Evolutionary conservation across 2,113 vertebrate species (phyloP), one percentile per base, ranked within the genome.

Genomic region (Plestiodon gilberti): DNA sequence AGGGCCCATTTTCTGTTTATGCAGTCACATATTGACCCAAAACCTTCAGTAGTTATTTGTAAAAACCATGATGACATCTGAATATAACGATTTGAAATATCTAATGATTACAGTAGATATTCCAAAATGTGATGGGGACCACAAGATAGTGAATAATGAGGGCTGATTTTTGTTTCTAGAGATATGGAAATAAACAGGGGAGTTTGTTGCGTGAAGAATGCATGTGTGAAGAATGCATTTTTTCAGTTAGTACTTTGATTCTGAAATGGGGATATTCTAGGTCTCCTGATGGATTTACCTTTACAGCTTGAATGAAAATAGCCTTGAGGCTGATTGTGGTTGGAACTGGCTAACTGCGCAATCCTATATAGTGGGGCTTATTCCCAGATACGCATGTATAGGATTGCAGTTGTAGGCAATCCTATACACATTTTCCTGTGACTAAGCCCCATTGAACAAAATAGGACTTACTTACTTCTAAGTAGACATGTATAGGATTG

Each of bases 21-120:
- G 15, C 0, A 0, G 3, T 30, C 0, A 0, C 22, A 64, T 43
- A 61, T 18, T 75, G 62, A 14, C 14, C 40, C 14, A 25, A 81
- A 80, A 11, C 43, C 13, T 89, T 30, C 0, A 40, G 11, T 67
- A 77, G 84, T 28, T 79, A 18, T 1, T 48, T 52, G 22, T 40
- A 33, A 40, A 67, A 59, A 33, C 15, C 22, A 28, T n/a, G 65
- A 33, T 13, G 38, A 15, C 3, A 33, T 0, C 0, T 2, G 1
- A 71, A 69, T 57, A 35, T 3, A 38, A 62, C 1, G 0, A 15
- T 30, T 22, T 43, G 48, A 33, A 64, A 0, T 9, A 67, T 73
- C 74, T 59, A 57, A 48, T 88, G 59, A 0, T 11, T 69, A 59
- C 14, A 83, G 73, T 74, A 17, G 0, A 35, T 82, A 3, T 6